Percentiles rank a stretch among this genome's conserved stretches.
phyloP scores from a whole-genome alignment of 2,888 invertebrate species.

The Cacoxenus indagator region DNA sequence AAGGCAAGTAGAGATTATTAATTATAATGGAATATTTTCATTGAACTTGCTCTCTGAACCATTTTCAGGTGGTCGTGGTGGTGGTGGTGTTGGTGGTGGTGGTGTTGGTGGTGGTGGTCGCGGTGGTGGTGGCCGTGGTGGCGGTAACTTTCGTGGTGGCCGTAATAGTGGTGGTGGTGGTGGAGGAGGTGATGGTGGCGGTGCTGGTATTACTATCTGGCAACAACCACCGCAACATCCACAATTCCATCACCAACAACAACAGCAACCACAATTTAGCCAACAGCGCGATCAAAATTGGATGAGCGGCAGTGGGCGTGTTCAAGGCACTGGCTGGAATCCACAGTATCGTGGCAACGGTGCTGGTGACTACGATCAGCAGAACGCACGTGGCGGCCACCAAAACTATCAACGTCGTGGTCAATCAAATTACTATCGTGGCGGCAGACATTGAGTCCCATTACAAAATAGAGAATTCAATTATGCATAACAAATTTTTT shows the following conservation, averaged over 20 bases:
- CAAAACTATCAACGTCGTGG: slow-evolving; percentile 24
- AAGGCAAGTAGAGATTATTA: slow-evolving; percentile 38
- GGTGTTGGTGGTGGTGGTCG: slow-evolving; percentile 58
- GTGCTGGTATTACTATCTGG: slow-evolving; percentile 54
- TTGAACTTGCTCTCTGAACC: background rate
- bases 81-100: slow-evolving; percentile 28
- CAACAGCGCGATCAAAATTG: slow-evolving; percentile 54
- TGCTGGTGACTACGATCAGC: slow-evolving; percentile 42
- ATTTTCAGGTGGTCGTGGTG: background rate
- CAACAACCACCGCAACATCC: slow-evolving; percentile 32
- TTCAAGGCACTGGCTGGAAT: slow-evolving; percentile 69
- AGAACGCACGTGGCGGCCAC: slow-evolving; percentile 25
- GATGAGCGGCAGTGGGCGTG: slow-evolving; percentile 66
- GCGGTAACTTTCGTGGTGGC: slow-evolving; percentile 58
- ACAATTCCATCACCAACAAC: slow-evolving; percentile 12
- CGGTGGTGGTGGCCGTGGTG: slow-evolving; percentile 58
- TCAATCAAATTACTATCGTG: slow-evolving; percentile 32
- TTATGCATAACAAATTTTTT: background rate
- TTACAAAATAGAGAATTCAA: background rate
- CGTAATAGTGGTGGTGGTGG: slow-evolving; percentile 62
- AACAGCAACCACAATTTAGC: slow-evolving; percentile 47
- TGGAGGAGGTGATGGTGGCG: slow-evolving; percentile 48
- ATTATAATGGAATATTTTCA: background rate
- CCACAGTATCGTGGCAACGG: slow-evolving; percentile 40
- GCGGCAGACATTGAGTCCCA: slow-evolving; percentile 35